phyloP scores from a whole-genome alignment of 2,888 invertebrate species.

The Quadriops clusia region DNA sequence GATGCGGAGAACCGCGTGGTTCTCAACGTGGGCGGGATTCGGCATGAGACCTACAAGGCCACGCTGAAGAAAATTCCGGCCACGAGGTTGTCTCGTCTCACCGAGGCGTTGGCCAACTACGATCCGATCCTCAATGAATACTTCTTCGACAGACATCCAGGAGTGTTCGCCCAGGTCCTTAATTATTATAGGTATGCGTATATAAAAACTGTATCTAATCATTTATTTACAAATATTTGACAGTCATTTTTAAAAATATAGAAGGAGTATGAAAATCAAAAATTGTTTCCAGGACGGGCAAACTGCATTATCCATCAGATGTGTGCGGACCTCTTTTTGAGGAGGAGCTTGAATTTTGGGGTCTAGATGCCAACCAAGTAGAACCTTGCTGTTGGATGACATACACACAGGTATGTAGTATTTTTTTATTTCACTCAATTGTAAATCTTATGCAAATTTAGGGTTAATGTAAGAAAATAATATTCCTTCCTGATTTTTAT shows the following conservation, averaged over 20 bases:
- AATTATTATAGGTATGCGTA: slow-evolving; percentile 82
- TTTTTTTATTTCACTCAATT: no score
- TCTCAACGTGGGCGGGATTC: slow-evolving; percentile 94
- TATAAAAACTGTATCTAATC: not conserved
- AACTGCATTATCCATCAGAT: slow-evolving; percentile 97
- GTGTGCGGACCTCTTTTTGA: slow-evolving; percentile 98
- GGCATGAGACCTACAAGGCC: slow-evolving; percentile 93
- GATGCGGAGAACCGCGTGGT: slow-evolving; percentile 98
- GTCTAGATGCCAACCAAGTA: slow-evolving; percentile 97
- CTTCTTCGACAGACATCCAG: slow-evolving; percentile 97
- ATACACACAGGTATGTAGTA: slow-evolving; percentile 88
- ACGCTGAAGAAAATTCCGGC: slow-evolving; percentile 96
- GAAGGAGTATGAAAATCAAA: no score
- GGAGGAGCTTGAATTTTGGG: slow-evolving; percentile 99
- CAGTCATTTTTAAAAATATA: no score
- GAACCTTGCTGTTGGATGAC: slow-evolving; percentile 99
- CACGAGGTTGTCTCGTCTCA: slow-evolving; percentile 83
- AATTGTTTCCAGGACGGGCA: slow-evolving; percentile 83
- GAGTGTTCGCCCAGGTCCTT: slow-evolving; percentile 90
- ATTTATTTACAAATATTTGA: no score
- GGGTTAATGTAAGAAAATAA: no score
- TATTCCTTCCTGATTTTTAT: no score
- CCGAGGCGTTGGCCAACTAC: slow-evolving; percentile 96
- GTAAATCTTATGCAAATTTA: no score
- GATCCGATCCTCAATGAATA: slow-evolving; percentile 99